Base-by-base conservation (phyloP, 2,113 vertebrate genomes). In the Nycticryphes semicollaris region DNA sequence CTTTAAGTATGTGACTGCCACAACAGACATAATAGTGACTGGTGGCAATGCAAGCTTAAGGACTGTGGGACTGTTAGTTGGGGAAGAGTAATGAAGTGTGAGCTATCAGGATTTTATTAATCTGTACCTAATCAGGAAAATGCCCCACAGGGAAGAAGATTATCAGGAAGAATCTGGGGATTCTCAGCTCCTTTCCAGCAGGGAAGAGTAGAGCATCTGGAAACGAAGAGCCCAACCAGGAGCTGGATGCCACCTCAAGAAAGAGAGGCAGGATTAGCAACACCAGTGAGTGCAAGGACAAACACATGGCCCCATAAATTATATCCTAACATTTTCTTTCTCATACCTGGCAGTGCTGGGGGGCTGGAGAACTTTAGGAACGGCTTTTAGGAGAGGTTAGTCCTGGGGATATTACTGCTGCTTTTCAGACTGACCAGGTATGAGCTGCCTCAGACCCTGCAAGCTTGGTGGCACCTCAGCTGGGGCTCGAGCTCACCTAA, bases 1-100 rank as follows among this genome's bases (percentile, higher is more conserved):
- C 28, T 45, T 33, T 39, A 45, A 41, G 45, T 6, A 4, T 1
- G 23, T 17, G 43, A 67, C 45, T 85, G 31, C 51, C 35, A 43
- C 45, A 53, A 2, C 20, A 64, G 45, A 11, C 4, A 1, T 1
- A 6, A 2, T 35, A 53, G 41, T 22, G 23, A 22, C 51, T 0
- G 0, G 6, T 18, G 77, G 41, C 51, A 13, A 3, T 15, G 45
- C 5, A 10, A 51, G 14, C 9, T 51, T 15, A 35, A 21, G 20
- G 14, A 60, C 22, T 13, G 4, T 25, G 79, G 31, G 51, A 41
- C 3, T 5, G 17, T 2, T 24, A 56, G 27, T 21, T 68, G 64
- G 31, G 23, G 28, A 75, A 73, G 33, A 88, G 12, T 25, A 47
- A 84, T 45, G 39, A 47, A 47, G 25, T 45, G 70, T 0, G 8